Evolutionary conservation across 2,888 invertebrate species (phyloP), one percentile per base, ranked within the genome.

Genomic region (Drosophila macrospina): DNA sequence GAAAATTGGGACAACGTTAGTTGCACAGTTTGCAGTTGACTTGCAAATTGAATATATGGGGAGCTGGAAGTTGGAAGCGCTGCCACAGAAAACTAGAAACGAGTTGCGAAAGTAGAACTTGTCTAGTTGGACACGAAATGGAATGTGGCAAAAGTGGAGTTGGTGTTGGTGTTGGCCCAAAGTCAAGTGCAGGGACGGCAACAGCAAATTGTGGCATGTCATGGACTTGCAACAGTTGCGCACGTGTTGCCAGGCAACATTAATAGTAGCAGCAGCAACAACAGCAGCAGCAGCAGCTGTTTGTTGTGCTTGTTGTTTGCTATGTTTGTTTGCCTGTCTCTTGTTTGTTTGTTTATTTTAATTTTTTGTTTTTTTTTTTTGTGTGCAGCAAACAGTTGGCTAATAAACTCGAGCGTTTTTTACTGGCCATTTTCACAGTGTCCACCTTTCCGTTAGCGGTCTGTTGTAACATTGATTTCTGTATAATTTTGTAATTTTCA

Each of bases 401-500:
- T 69, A 75, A 78, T 75, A 64, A 75, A 75, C 45, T 73, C 32
- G 54, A 48, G 61, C 66, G 37, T 34, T 47, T 48, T 44, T 10
- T 11, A 41, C 55, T 60, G 45, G 36, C 57, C 59, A 51, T 69
- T 69, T 70, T 20, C 34, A 51, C 39, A 47, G 54, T 74, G 74
- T 69, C 61, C 79, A 78, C 42, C 63, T 61, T 72, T 66, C 41
- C 47, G 77, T 76, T 76, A 60, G 63, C 52, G n/a, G 36, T 34
- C 51, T 64, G 74, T 48, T 64, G 74, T 51, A 80, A 69, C 70
- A 83, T 77, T 77, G 83, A 83, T 88, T 80, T 88, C 69, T 81
- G 72, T 86, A 75, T 88, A 82, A 86, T 86, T 89, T 89, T 73
- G 80, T 69, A 89, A 90, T 90, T 90, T 90, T 89, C 90, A 88